A percentile compares a stretch with the other conserved stretches of the same genome.
Evolutionary conservation across 2,113 vertebrate species (phyloP).

Genomic region (Mirza zaza): DNA sequence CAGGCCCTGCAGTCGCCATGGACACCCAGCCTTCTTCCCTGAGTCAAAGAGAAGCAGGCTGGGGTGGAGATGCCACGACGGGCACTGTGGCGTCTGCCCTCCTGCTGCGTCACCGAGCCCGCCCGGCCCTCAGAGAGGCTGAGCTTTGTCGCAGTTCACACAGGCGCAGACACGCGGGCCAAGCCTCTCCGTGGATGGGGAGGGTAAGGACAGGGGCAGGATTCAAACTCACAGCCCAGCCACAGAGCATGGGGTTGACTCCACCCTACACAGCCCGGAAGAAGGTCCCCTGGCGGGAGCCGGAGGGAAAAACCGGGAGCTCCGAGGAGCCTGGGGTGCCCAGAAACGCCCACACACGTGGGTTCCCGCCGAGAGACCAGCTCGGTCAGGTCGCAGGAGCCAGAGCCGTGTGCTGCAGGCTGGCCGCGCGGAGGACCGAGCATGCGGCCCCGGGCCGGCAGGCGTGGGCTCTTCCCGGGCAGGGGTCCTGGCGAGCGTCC

Average conservation of each 20-base stretch:
- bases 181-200: accelerated
- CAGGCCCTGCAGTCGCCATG: accelerated
- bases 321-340: neutral
- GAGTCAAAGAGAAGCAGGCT: neutral
- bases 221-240: neutral
- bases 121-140: accelerated
- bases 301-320: neutral
- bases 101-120: neutral
- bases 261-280: neutral
- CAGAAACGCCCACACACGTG: neutral
- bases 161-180: accelerated
- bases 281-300: neutral
- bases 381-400: neutral
- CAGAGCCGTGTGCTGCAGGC: neutral
- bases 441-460: neutral
- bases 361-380: neutral
- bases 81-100: neutral
- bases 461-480: neutral
- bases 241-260: neutral
- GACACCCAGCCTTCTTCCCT: neutral
- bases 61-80: no score
- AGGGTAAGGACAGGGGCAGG: neutral
- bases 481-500: neutral
- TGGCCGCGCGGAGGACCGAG: neutral
- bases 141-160: neutral